phyloP scores from a whole-genome alignment of 2,113 vertebrate genomes.

The Pangasianodon gigas region DNA sequence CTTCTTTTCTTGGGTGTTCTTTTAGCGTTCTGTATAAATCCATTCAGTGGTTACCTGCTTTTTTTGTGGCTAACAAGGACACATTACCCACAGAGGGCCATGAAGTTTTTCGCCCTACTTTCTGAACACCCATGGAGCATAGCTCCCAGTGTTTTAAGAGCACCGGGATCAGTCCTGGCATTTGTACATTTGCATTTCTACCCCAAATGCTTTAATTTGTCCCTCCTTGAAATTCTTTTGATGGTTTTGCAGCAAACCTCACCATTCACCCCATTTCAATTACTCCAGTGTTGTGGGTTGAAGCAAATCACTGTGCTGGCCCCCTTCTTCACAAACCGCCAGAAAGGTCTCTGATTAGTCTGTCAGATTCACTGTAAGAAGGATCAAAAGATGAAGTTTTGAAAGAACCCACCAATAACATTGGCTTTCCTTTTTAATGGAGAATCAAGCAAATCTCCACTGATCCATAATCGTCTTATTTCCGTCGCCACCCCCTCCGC shows the following conservation, averaged over 20 bases:
- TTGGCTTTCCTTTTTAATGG: slow-evolving; percentile 37
- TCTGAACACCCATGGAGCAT: slow-evolving; percentile 21
- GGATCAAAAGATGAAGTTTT: slow-evolving; percentile 47
- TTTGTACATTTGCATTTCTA: slow-evolving; percentile 50
- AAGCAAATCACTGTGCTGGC: slow-evolving; percentile 31
- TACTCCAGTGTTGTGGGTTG: slow-evolving; percentile 29
- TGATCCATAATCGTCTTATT: slow-evolving; percentile 64
- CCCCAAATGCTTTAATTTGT: slow-evolving; percentile 43
- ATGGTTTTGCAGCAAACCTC: slow-evolving; percentile 36
- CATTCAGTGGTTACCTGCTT: slow-evolving; percentile 2
- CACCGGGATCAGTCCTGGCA: not conserved
- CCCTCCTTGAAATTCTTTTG: slow-evolving; percentile 44
- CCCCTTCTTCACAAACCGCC: slow-evolving; percentile 15
- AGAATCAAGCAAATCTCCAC: slow-evolving; percentile 52
- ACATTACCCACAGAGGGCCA: slow-evolving; percentile 4
- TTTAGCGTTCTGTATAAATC: slow-evolving; percentile 23
- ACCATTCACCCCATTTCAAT: slow-evolving; percentile 43
- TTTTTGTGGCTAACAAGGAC: not conserved
- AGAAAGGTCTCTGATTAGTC: slow-evolving; percentile 36
- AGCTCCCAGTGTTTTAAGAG: slow-evolving; percentile 32
- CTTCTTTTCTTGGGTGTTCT: slow-evolving; percentile 27
- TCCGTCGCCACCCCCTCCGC: slow-evolving; percentile 48
- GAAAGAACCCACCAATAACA: slow-evolving; percentile 13
- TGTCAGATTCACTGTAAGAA: slow-evolving; percentile 38
- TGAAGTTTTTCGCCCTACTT: not conserved